These are phyloP conservation scores for Mormoops blainvillei DNA, from an alignment of 2,113 vertebrate genomes.

Conservation along the genomic window DNA sequence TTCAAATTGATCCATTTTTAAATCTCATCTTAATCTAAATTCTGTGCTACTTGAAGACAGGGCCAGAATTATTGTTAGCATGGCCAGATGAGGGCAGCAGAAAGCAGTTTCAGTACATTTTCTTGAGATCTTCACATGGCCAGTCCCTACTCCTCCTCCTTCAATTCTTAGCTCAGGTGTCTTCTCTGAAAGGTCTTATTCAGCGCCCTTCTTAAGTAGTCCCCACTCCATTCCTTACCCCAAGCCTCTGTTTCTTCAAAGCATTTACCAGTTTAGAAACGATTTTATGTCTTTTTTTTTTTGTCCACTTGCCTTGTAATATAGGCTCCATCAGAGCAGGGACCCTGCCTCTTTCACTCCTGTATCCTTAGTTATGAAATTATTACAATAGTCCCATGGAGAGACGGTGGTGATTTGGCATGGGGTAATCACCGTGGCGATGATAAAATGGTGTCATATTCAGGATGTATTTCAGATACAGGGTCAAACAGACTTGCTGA, in stretches of 20 bases:
- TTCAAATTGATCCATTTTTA: neutral
- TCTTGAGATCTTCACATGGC: neutral
- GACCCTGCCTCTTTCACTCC: neutral
- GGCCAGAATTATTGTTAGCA: neutral
- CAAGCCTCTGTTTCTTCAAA: neutral
- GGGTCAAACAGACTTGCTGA: neutral
- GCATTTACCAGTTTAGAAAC: neutral
- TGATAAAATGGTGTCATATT: neutral
- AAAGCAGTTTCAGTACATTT: neutral
- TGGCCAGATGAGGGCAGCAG: slow-evolving; percentile 30
- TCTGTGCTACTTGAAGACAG: neutral
- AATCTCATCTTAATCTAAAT: neutral
- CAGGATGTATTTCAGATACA: neutral
- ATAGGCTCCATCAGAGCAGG: neutral
- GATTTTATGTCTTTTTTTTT: neutral
- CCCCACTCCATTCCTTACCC: neutral
- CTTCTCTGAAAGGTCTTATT: neutral
- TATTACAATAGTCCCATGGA: neutral
- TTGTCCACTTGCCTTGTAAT: neutral
- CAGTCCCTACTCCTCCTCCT: neutral
- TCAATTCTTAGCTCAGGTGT: neutral
- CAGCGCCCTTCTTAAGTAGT: neutral
- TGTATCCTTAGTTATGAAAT: neutral
- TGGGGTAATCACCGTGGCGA: neutral
- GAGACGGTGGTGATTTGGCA: neutral